phyloP scores from a whole-genome alignment of 2,113 vertebrate species.

The Colinus virginianus region DNA sequence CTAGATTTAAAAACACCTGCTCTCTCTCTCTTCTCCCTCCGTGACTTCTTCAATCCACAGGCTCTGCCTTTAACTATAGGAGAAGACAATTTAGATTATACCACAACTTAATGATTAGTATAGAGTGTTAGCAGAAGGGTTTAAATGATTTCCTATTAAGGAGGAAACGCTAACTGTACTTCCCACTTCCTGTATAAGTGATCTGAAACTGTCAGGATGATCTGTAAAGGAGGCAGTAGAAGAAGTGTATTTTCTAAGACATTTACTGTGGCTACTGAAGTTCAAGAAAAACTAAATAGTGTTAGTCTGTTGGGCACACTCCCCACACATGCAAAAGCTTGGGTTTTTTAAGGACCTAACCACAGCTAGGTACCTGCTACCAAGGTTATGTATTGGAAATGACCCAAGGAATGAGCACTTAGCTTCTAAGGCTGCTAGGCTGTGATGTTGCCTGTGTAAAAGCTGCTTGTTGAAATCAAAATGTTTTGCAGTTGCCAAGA shows the following conservation, averaged over 20 bases:
- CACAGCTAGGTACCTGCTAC: not conserved
- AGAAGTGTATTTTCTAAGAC: not conserved
- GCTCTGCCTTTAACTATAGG: not conserved
- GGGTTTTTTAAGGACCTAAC: not conserved
- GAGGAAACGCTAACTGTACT: not conserved
- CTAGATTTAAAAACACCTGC: not conserved
- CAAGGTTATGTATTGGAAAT: not conserved
- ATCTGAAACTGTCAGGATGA: not conserved
- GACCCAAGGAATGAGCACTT: not conserved
- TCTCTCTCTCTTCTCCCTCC: not conserved
- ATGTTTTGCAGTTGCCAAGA: conserved; percentile 87
- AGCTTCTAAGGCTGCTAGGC: not conserved
- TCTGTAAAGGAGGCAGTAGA: not conserved
- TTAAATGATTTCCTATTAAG: not conserved
- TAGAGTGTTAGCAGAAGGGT: not conserved
- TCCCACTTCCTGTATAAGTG: not conserved
- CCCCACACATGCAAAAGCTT: not conserved
- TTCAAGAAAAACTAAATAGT: not conserved
- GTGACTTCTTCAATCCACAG: not conserved
- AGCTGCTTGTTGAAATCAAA: not conserved
- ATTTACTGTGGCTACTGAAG: not conserved
- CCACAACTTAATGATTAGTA: not conserved
- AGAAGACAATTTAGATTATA: not conserved
- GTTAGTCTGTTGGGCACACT: not conserved
- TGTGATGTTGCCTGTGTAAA: not conserved